phyloP scores from a whole-genome alignment of 1,140 invertebrate species.

The Atta colombica region DNA sequence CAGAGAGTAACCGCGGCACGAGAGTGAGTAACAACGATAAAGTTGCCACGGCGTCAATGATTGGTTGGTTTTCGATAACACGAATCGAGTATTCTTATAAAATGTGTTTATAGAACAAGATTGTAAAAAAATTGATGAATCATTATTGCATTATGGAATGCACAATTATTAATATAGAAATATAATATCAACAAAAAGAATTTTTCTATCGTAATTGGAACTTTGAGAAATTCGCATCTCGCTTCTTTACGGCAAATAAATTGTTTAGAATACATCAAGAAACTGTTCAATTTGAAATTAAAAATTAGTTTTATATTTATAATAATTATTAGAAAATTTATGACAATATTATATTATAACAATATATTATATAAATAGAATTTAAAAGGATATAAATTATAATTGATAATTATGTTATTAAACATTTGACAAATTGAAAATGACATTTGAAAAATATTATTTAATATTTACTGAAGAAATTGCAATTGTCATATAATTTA shows the following conservation, averaged over 20 bases:
- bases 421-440: neutral
- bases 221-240: conserved; percentile 13
- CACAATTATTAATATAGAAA: conserved; percentile 65
- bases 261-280: neutral
- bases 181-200: conserved; percentile 47
- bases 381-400: neutral
- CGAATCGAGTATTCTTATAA: conserved; percentile 73
- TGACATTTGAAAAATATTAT: neutral
- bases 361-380: neutral
- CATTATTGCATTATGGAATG: conserved; percentile 77
- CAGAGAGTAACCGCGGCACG: conserved; percentile 57
- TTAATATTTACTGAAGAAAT: neutral
- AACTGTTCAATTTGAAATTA: neutral
- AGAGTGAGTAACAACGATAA: conserved; percentile 77
- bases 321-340: neutral
- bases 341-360: neutral
- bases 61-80: conserved; percentile 74
- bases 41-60: conserved; percentile 71
- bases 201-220: conserved; percentile 65
- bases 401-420: neutral
- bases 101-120: conserved; percentile 78
- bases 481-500: neutral
- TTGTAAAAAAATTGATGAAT: conserved; percentile 70
- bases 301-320: neutral
- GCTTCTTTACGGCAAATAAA: neutral